phyloP scores from a whole-genome alignment of 2,888 invertebrate genomes.

The Ormyrus thymus region DNA sequence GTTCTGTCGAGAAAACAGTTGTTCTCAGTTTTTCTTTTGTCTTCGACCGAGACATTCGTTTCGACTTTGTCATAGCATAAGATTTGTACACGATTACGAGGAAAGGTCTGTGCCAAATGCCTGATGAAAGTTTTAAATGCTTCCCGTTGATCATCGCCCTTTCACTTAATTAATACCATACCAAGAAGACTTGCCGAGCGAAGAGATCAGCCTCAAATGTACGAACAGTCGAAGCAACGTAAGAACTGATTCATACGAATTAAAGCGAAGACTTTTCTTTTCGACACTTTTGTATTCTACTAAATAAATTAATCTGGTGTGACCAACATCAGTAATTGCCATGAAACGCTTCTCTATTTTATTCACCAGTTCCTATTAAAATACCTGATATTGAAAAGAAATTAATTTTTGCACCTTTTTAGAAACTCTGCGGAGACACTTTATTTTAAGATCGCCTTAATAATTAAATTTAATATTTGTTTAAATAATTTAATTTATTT shows the following conservation, averaged over 20 bases:
- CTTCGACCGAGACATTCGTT: slow-evolving; percentile 40
- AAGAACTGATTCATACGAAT: slow-evolving; percentile 56
- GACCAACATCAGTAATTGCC: slow-evolving; percentile 51
- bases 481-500: too few species aligned
- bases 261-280: slow-evolving; percentile 54
- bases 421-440: too few species aligned
- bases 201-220: slow-evolving; percentile 35
- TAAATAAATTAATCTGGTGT: slow-evolving; percentile 55
- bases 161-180: slow-evolving; percentile 20
- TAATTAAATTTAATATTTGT: too few species aligned
- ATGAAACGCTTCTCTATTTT: slow-evolving; percentile 14
- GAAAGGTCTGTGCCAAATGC: slow-evolving; percentile 53
- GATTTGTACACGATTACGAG: slow-evolving; percentile 14
- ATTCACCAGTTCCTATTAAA: too few species aligned
- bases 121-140: slow-evolving; percentile 41
- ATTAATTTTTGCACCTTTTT: too few species aligned
- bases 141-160: slow-evolving; percentile 36
- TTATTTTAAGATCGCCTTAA: too few species aligned
- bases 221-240: slow-evolving; percentile 39
- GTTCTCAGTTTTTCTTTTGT: slow-evolving; percentile 30
- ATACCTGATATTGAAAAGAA: too few species aligned
- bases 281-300: slow-evolving; percentile 58
- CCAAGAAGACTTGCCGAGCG: slow-evolving; percentile 39
- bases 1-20: slow-evolving; percentile 12
- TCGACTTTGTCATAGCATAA: slow-evolving; percentile 35